Base-by-base conservation (phyloP, 2,888 invertebrate species). In the Eupithecia inturbata region DNA sequence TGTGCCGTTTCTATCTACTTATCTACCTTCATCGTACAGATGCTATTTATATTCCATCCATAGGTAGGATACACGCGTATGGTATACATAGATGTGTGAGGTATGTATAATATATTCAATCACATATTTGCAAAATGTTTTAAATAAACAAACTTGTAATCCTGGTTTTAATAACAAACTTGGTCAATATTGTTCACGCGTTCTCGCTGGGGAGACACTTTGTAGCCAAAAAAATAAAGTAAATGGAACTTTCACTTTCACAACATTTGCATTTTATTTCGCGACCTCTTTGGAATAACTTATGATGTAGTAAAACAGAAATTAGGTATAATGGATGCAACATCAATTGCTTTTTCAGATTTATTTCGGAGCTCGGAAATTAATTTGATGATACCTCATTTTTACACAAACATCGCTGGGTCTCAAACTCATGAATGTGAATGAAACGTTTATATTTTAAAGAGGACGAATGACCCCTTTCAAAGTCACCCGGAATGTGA, bases 261-360 rank as follows among this genome's bases (percentile, higher is more conserved):
- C 82, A 78, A 79, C 84, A 88, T 88, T 88, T 85, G 84, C 85
- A 87, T 87, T 85, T 85, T 22, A 85, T 87, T 82, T 81, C 80
- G 80, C 78, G 81, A 80, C 77, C 77, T 77, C 78, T 76, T 74
- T 72, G 75, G 79, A 78, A 80, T 78, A 78, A 80, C 77, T 81
- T 80, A 69, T 68, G 69, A 80, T 80, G 78, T 78, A 75, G 79
- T 83, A 79, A 81, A 81, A 82, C 78, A 82, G 77, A 81, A 82
- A 79, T 82, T 81, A 83, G 74, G 81, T 73, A 72, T 81, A 81
- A 77, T 75, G 78, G 78, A 79, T 79, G 71, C 78, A 77, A 77
- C 80, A 80, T 79, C 82, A 72, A 79, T 81, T 73, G 70, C 77
- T 78, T 82, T 76, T 81, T 79, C 72, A 82, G 82, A 83, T 82